Evolutionary conservation across 2,113 vertebrate genomes (phyloP).

Genomic region (Chlamydotis undulata): DNA sequence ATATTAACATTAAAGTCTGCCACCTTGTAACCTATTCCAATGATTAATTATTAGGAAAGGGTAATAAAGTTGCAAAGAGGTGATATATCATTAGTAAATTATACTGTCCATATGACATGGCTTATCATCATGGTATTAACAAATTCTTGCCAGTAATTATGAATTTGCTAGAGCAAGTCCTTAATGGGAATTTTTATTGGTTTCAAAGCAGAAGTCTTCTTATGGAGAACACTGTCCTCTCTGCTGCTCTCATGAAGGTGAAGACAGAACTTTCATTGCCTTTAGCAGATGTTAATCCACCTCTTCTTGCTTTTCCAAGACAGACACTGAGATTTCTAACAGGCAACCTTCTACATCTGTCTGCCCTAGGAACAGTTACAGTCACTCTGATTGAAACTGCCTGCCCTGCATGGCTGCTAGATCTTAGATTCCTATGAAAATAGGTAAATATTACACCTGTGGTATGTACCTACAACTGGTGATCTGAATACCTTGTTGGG

Average conservation of each 20-base stretch:
- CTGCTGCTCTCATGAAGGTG: background rate
- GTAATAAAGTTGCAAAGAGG: slow-evolving; percentile 30
- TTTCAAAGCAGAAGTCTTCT: slow-evolving; percentile 14
- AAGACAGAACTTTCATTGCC: background rate
- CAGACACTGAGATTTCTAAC: background rate
- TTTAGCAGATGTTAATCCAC: background rate
- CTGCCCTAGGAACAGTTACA: background rate
- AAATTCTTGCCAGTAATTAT: background rate
- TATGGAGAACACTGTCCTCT: background rate
- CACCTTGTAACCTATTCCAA: background rate
- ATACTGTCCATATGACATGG: background rate
- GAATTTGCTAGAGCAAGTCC: background rate
- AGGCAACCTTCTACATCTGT: background rate
- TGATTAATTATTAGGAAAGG: slow-evolving; percentile 7
- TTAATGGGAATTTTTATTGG: background rate
- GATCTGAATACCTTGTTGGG: background rate
- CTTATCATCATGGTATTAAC: background rate
- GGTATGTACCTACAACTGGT: background rate
- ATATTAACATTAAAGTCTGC: background rate
- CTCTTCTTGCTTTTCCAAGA: background rate
- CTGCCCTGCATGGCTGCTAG: background rate
- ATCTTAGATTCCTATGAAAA: background rate
- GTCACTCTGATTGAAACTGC: background rate
- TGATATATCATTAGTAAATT: slow-evolving; percentile 29
- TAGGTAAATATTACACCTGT: background rate